These are phyloP conservation scores for Amblyraja radiata DNA, from an alignment of 2,797 vertebrate species.

Conservation along the genomic window DNA sequence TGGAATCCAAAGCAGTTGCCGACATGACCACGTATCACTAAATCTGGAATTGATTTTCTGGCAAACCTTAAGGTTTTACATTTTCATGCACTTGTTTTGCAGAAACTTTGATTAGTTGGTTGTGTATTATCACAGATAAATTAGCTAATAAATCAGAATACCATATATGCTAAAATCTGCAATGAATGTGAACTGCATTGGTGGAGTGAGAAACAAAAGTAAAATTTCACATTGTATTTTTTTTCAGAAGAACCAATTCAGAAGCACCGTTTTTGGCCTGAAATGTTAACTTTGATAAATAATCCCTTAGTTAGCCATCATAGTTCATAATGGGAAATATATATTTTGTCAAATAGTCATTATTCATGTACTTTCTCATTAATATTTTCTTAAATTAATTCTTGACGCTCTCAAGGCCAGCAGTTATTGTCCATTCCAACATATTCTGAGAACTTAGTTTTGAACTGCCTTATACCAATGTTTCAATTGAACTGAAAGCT, in stretches of 20 bases:
- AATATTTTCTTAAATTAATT: background rate
- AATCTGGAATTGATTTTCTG: too few relatives aligned
- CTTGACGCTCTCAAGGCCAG: background rate
- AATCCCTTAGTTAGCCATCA: background rate
- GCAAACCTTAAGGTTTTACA: too few relatives aligned
- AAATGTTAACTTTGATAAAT: background rate
- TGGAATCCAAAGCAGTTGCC: background rate
- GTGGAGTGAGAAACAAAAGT: too few relatives aligned
- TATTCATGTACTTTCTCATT: background rate
- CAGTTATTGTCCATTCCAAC: background rate
- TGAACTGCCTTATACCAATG: background rate
- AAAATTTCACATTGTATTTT: too few relatives aligned
- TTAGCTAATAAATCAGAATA: background rate
- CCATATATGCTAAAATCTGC: too few relatives aligned
- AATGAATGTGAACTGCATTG: too few relatives aligned
- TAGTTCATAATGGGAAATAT: background rate
- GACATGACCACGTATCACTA: background rate
- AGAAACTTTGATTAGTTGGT: background rate
- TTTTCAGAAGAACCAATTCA: too few relatives aligned
- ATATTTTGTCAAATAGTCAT: background rate
- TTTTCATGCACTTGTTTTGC: background rate
- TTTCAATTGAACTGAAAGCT: background rate
- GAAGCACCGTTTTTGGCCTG: too few relatives aligned
- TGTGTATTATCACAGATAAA: background rate
- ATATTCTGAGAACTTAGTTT: background rate